Evolutionary conservation across 2,113 vertebrate species (phyloP), one percentile per base, ranked within the genome.

Genomic region (Mastomys natalensis): DNA sequence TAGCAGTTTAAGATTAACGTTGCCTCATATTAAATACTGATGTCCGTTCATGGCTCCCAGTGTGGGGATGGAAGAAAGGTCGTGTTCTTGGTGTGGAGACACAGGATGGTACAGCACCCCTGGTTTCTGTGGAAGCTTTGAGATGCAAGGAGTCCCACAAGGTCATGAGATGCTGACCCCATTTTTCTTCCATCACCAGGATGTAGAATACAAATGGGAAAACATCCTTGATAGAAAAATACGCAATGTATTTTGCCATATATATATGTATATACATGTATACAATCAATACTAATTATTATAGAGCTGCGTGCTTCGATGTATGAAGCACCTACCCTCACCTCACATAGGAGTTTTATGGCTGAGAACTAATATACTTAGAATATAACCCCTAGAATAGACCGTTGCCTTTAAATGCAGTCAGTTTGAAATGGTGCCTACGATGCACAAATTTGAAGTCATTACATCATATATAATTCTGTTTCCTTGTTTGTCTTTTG

Each of bases 21-120:
- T 55, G 64, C 72, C 40, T 26, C 26, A 66, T 92, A 31, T 21
- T 68, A 88, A 58, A 12, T 62, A 89, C 60, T 43, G 40, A 86
- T 85, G 88, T 96, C 51, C 90, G 0, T 82, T 93, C 81, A 88
- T 64, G 77, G 81, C 17, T 87, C 95, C 93, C 81, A 73, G 31
- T 80, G 48, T 48, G 68, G 78, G 58, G 58, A 58, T 40, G 51
- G 82, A 51, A 88, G 85, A 82, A 73, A 62, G 10, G 7, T 70
- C 43, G 21, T 76, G 31, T 12, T 95, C n/a, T 55, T 95, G 90
- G 26, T 22, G 81, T 74, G 81, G 40, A 94, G 70, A 15, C 31
- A 8, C 29, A 19, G 17, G 2, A 9, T 10, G 37, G 22, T 19
- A 34, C 81, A 88, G 45, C 58, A 58, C 37, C 10, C 4, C 40